A percentile compares a stretch with the other conserved stretches of the same genome.
Evolutionary conservation across 2,113 vertebrate genomes (phyloP).

Genomic region (Ochotona princeps): DNA sequence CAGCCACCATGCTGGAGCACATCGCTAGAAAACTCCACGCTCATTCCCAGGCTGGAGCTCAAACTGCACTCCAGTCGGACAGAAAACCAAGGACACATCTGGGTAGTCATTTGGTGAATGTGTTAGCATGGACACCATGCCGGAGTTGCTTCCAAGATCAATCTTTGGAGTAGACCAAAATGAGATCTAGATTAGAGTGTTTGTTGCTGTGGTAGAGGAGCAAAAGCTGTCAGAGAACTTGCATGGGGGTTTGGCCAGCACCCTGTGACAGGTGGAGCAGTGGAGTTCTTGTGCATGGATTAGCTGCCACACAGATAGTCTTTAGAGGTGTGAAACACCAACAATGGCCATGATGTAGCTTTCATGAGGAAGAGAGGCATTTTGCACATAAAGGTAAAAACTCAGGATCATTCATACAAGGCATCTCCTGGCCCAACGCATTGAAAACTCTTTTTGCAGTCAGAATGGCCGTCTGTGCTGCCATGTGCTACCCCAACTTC

Average conservation of each 20-base stretch:
- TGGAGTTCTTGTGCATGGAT: background rate
- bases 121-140: background rate
- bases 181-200: background rate
- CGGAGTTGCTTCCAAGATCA: slow-evolving; percentile 25
- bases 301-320: background rate
- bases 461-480: background rate
- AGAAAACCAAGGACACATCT: background rate
- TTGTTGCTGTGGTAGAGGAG: background rate
- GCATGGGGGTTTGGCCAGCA: background rate
- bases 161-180: slow-evolving; percentile 4
- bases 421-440: background rate
- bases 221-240: background rate
- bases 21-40: background rate
- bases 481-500: background rate
- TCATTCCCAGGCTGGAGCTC: background rate
- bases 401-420: background rate
- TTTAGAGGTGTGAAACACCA: background rate
- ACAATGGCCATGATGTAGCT: background rate
- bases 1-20: background rate
- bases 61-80: slow-evolving; percentile 32
- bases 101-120: background rate
- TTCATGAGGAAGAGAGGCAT: background rate
- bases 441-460: background rate
- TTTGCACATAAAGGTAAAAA: background rate
- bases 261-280: background rate